Conservation (phyloP, 2,113 vertebrate species). For the Daphoenositta chrysoptera region DNA sequence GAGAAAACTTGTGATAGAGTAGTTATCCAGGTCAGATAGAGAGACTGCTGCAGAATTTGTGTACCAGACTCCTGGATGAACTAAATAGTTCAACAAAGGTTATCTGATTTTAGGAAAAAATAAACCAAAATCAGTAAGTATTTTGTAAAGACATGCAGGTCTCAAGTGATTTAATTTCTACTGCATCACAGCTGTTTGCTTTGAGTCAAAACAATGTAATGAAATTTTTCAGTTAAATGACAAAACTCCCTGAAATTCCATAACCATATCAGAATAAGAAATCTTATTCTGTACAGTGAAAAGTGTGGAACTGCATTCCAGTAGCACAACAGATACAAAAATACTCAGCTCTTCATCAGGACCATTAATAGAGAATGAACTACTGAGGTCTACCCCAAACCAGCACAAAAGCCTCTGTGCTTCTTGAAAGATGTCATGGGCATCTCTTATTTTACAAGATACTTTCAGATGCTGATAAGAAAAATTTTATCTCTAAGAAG, state of each 20-base stretch:
- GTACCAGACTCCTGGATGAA: background rate
- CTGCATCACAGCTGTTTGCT: background rate
- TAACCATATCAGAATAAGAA: background rate
- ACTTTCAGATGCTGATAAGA: background rate
- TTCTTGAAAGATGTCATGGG: background rate
- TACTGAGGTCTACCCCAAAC: background rate
- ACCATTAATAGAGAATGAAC: background rate
- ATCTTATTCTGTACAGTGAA: background rate
- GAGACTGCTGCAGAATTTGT: background rate
- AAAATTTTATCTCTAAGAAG: fast-evolving
- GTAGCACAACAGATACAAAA: background rate
- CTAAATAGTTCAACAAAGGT: background rate
- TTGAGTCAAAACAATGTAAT: background rate
- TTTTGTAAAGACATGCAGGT: background rate
- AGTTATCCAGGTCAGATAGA: background rate
- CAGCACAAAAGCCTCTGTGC: background rate
- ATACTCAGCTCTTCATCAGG: background rate
- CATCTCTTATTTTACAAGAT: background rate
- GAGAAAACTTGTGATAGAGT: background rate
- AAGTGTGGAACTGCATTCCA: background rate
- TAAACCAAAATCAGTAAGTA: background rate
- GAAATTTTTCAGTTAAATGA: background rate
- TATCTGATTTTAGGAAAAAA: background rate
- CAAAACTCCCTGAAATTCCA: background rate
- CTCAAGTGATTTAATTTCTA: background rate